Percentiles rank a stretch among this genome's conserved stretches.
phyloP scores from a whole-genome alignment of 64 coral and sea anemone species.

The Hydrozoanthus tunicans region DNA sequence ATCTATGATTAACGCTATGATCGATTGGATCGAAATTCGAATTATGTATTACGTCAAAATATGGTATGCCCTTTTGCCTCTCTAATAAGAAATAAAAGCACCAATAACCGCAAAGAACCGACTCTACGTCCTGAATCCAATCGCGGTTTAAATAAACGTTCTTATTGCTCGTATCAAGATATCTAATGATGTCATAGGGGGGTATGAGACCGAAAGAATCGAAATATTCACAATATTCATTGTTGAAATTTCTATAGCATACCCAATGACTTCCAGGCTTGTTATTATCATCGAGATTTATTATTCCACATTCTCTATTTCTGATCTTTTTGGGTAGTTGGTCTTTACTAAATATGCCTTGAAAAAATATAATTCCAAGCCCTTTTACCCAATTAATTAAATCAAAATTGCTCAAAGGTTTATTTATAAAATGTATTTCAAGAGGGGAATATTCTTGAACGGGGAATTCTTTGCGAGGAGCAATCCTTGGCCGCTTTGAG shows the following conservation, averaged over 20 bases:
- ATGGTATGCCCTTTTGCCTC: too few species aligned
- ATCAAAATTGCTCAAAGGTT: conserved; percentile 28
- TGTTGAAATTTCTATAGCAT: too few species aligned
- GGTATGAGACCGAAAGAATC: conserved; percentile 15
- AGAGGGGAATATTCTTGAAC: neutral
- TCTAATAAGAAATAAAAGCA: too few species aligned
- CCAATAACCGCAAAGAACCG: too few species aligned
- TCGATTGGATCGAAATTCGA: too few species aligned
- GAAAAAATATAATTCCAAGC: neutral
- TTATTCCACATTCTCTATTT: neutral
- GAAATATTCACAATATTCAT: conserved; percentile 25
- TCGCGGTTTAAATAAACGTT: neutral
- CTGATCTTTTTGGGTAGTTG: conserved; percentile 12
- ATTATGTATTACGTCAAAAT: too few species aligned
- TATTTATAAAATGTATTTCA: neutral
- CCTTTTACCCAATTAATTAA: neutral
- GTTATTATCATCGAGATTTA: neutral
- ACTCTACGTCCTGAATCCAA: conserved; percentile 7
- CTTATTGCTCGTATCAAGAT: neutral
- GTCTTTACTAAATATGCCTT: conserved; percentile 28
- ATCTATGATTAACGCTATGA: too few species aligned
- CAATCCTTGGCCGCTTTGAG: neutral
- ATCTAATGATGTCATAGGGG: neutral
- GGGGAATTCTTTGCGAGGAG: neutral
- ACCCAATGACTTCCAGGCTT: conserved; percentile 35